Percentiles rank a stretch among this genome's conserved stretches.
These are phyloP conservation scores for Trididemnum miniatum DNA, from an alignment of 23 tunicate genomes.

Conservation along the genomic window DNA sequence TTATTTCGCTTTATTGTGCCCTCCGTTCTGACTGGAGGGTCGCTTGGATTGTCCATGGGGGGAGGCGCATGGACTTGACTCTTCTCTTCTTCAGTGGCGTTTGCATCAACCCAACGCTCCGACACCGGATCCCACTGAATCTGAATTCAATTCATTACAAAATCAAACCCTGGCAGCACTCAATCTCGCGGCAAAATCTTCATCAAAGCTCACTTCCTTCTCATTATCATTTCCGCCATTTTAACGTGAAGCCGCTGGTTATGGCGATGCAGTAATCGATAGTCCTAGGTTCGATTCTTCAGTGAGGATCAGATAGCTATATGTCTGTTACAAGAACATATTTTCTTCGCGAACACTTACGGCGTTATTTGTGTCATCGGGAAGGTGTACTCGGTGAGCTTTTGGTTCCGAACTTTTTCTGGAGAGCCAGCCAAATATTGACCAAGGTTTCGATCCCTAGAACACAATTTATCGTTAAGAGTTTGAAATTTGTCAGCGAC, in stretches of 20 bases:
- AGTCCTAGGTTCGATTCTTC: no score
- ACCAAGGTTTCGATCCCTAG: neutral
- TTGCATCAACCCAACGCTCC: slow-evolving; percentile 70
- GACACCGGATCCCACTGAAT: slow-evolving; percentile 56
- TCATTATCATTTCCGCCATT: no score
- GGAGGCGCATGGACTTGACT: slow-evolving; percentile 71
- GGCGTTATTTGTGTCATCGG: slow-evolving; percentile 71
- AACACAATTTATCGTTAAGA: no score
- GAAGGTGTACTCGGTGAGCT: slow-evolving; percentile 60
- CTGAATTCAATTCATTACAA: slow-evolving; percentile 24
- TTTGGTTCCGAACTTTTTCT: slow-evolving; percentile 12
- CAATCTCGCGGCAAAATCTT: neutral
- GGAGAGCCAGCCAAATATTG: neutral
- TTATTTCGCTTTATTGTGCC: slow-evolving; percentile 51
- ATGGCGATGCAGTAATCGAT: no score
- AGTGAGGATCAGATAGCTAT: no score
- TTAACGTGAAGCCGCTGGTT: no score
- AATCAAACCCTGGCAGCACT: neutral
- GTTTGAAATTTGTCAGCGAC: no score
- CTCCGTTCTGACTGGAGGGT: no score
- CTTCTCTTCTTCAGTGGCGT: slow-evolving; percentile 75
- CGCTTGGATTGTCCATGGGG: neutral
- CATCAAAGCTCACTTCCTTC: no score
- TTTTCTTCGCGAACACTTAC: no score
- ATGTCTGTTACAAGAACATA: no score